Evolutionary conservation across 2,888 invertebrate genomes (phyloP), one percentile per base, ranked within the genome.

Genomic region (Ophion ventricosus): DNA sequence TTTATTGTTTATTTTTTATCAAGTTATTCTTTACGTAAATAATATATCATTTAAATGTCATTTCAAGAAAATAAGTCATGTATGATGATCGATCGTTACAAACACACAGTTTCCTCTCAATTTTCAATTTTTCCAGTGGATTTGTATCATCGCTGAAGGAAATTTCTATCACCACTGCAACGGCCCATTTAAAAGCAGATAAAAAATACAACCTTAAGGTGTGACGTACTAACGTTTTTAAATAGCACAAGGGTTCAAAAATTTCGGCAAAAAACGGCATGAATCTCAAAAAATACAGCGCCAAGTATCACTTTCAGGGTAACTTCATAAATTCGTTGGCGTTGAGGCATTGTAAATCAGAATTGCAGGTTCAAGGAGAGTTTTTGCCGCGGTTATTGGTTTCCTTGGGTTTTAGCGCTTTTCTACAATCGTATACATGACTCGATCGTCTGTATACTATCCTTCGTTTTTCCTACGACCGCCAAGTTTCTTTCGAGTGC

Each of bases 391-490:
- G 69, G 43, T 61, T 64, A 23, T 77, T 57, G 61, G 56, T 75
- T 78, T 63, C 61, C 66, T 66, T 56, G 11, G 57, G 57, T 61
- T 69, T 35, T 57, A 57, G 57, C 66, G 73, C 66, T 80, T 73
- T 80, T 73, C 57, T 73, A 49, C 49, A 25, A 57, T 29, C 23
- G 26, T 57, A 56, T 57, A 56, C 40, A 29, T 26, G 43, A 72
- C 54, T 35, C 14, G 17, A 69, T 56, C 20, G 57, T 64, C n/a
- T n/a, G 63, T 56, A 35, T 23, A 67, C 56, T 26, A 70, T 82
- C 76, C 82, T 80, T 86, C 82, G 83, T 84, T 85, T 86, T 86
- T 87, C 85, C 66, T 82, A 61, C 78, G 81, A 83, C 83, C 85
- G 72, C 82, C 66, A 78, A 84, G 80, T 84, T 80, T 84, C 82